Evolutionary conservation across 2,113 vertebrate species (phyloP), one percentile per base, ranked within the genome.

Genomic region (Zosterops lateralis): DNA sequence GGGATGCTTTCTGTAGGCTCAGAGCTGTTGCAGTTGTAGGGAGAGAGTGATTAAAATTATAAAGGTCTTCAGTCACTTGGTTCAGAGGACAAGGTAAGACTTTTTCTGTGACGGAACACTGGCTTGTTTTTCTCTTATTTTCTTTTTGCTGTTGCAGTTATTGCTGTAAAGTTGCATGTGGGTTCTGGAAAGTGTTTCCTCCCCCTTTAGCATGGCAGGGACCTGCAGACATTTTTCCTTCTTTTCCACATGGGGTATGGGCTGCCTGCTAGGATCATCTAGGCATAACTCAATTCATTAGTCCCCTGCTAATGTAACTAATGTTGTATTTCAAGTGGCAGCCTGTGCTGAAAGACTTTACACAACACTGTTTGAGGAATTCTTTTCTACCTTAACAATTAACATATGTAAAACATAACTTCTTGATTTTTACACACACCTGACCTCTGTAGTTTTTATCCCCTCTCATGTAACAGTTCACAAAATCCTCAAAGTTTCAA

Each of bases 271-370:
- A 91, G 32, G 87, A 75, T 80, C 68, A 81, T 89, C 34, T 58
- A 58, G 26, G 60, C 91, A 44, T 58, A 89, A 53, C 76, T 94
- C 67, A 50, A 84, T 86, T 89, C 68, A 91, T 93, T 86, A 84
- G 60, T 93, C 70, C 60, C 84, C 47, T 86, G 56, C 65, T 95
- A 86, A 71, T 19, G 34, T 47, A 87, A 74, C 60, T 92, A 94
- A 86, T 70, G 47, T 29, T 79, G 38, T 56, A 38, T 92, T 86
- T 90, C 54, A 70, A 79, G 67, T 17, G 31, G 15, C 32, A 90
- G 56, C 38, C 60, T 91, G 56, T 34, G 38, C 29, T 84, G 47
- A 76, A 93, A 45, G 8, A 70, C 38, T 53, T 92, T 42, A 36
- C 8, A 42, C 34, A 80, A 47, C 36, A 56, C 38, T 77, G 6